Evolutionary conservation across 2,888 invertebrate species (phyloP).

Genomic region (Nymphalis polychloros): DNA sequence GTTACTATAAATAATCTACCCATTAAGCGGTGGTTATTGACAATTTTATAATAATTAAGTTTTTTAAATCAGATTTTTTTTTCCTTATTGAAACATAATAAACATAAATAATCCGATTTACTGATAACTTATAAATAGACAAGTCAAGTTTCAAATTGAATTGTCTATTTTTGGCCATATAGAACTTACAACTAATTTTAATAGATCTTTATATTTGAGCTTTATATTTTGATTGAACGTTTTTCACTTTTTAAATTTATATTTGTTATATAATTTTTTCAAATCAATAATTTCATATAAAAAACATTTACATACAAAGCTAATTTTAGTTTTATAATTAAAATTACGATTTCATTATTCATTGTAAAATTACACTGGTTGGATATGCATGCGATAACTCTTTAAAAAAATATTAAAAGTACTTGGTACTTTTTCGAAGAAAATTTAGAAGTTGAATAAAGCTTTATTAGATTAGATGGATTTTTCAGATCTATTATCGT

Average conservation of each 20-base stretch:
- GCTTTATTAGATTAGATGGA: no score
- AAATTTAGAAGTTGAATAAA: no score
- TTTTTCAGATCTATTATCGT: no score
- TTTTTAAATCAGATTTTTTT: background rate
- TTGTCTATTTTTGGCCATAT: conserved; percentile 10
- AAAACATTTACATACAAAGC: no score
- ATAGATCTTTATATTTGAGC: conserved; percentile 7
- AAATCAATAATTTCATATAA: no score
- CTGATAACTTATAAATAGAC: conserved; percentile 1
- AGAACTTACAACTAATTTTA: background rate
- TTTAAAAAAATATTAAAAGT: no score
- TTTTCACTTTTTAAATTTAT: background rate
- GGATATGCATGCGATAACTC: no score
- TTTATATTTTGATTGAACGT: conserved; percentile 3
- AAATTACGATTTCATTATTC: no score
- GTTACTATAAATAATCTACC: conserved; percentile 1
- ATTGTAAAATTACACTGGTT: no score
- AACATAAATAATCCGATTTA: background rate
- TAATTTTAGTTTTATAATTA: no score
- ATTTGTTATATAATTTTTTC: background rate
- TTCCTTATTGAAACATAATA: background rate
- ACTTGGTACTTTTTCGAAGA: no score
- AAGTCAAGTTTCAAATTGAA: conserved; percentile 3
- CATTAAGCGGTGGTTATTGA: conserved; percentile 11
- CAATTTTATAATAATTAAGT: conserved; percentile 2